Evolutionary conservation across 2,113 vertebrate species (phyloP), one percentile per base, ranked within the genome.

Genomic region (Nothocercus nigrocapillus): DNA sequence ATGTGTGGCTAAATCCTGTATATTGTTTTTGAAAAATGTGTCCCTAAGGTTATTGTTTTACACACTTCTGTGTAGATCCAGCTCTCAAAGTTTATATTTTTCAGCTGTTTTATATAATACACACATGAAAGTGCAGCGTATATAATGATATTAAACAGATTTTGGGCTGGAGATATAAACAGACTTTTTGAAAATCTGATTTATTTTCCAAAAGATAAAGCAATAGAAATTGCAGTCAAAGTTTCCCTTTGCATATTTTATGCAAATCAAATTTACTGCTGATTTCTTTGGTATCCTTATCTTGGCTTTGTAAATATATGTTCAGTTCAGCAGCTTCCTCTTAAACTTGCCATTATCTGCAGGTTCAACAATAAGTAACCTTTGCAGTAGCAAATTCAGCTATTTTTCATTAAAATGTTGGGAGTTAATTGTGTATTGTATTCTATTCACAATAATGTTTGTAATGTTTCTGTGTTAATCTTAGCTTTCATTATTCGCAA

Each of bases 381-480:
- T 91, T 93, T 87, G 73, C 94, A 95, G 95, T 91, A 93, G 79
- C 32, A 93, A 83, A 96, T 85, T 95, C 21, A 91, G 56, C 93
- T 85, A 76, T 94, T 95, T 96, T 95, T 95, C 95, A 94, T 95
- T 92, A 94, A 91, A 94, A 93, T 92, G 82, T 85, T 94, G 93
- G 90, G 82, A 93, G 88, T 96, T 97, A 90, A 95, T 94, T 94
- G 89, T 25, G 69, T 67, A 91, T 86, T 95, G 82, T 92, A 81
- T 72, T 94, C 68, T 89, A 67, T 93, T 96, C 95, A 80, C 61
- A 90, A 30, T 95, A 86, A 81, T 96, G 75, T 88, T 77, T 91
- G 95, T 96, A 96, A 92, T 85, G 83, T 93, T 95, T 97, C 62
- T 94, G 89, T 91, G 82, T 96, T 94, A 91, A 97, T 94, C 67